Evolutionary conservation across 2,797 vertebrate genomes (phyloP).

Genomic region (Pangasius macronema): DNA sequence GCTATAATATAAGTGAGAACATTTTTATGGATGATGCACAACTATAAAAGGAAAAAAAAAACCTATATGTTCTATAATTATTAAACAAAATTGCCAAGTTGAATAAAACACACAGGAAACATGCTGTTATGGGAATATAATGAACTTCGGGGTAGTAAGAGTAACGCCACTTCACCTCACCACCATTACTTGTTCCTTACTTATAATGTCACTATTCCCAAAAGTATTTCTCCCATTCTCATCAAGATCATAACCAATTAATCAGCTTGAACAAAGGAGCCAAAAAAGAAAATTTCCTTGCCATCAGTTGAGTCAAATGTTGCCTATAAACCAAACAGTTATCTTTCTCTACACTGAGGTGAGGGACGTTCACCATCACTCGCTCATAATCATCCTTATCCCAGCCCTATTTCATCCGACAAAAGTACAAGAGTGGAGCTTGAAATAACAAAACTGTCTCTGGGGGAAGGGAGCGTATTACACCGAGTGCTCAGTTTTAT

Average conservation of each 20-base stretch:
- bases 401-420: slow-evolving; percentile 4
- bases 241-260: not conserved
- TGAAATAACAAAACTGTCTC: slow-evolving; percentile 27
- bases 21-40: not conserved
- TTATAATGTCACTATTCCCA: not conserved
- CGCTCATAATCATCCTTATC: not conserved
- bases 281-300: not conserved
- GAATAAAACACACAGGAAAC: not conserved
- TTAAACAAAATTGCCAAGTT: not conserved
- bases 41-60: not conserved
- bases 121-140: not conserved
- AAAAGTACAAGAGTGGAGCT: not conserved
- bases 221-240: not conserved
- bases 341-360: not conserved
- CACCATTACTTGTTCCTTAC: not conserved
- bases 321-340: not conserved
- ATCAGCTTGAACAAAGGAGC: not conserved
- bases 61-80: too few species aligned
- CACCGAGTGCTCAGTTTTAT: not conserved
- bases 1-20: not conserved
- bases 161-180: not conserved
- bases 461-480: not conserved
- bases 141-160: not conserved
- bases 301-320: not conserved
- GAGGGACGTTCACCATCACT: not conserved